Evolutionary conservation across 2,888 invertebrate species (phyloP), one percentile per base, ranked within the genome.

Genomic region (Cylloceria caligata): DNA sequence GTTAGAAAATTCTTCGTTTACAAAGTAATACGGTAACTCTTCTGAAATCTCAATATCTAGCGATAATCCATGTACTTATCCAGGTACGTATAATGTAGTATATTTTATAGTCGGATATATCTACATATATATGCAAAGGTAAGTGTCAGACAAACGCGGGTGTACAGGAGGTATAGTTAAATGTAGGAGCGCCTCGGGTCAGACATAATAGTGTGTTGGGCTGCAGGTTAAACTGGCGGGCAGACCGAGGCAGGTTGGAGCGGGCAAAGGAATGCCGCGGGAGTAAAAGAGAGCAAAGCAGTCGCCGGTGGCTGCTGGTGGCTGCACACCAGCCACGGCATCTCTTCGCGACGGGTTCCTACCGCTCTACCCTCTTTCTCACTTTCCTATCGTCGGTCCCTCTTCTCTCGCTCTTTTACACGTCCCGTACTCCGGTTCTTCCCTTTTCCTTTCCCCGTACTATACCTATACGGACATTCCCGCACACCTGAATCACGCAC

Each of bases 151-250:
- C n/a, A 11, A 16, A 49, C 24, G 52, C 21, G 47, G 68, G 6
- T 11, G 67, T 64, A 81, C 83, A 60, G 64, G 78, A 81, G 82
- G 83, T 85, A 85, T 87, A 88, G 89, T 90, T 90, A 88, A 89
- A 90, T 88, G 90, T 89, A 86, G 90, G 88, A 90, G 89, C 89
- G 89, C 88, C 89, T 87, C 86, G 84, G 89, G 89, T 90, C 90
- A 87, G 89, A 87, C 89, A 88, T 90, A 89, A 90, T 88, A 88
- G 89, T 88, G 89, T 88, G 89, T 88, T 88, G 87, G 89, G 86
- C 88, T 88, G 88, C 88, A 88, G 89, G 90, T 90, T 90, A 89
- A 90, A 89, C 89, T 87, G 88, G 88, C 89, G 87, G 88, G 69
- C 67, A 80, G 67, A 34, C 74, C 68, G 81, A 81, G 74, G 86